Evolutionary conservation across 2,797 vertebrate species (phyloP), one percentile per base, ranked within the genome.

Genomic region (Nannoperca australis): DNA sequence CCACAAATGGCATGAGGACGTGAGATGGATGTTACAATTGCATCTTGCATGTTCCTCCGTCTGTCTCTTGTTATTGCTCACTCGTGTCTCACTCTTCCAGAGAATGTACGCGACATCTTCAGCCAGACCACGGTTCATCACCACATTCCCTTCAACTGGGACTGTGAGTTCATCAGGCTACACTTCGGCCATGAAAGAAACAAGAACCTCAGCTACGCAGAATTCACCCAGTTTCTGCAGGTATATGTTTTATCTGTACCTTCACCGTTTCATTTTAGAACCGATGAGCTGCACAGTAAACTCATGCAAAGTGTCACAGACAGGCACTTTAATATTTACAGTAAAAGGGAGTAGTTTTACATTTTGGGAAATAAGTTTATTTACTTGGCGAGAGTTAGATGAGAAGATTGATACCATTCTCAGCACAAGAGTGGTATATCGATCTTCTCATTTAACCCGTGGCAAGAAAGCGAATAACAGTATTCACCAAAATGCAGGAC

Each of bases 61-160:
- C 63, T 67, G 81, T 74, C 72, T 76, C 64, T 78, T 78, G n/a
- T 67, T 67, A 70, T 84, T 24, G 49, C 54, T 89, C 62, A 76
- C 47, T 76, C 45, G 1, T 44, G 50, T 88, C 62, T 88, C 59
- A 24, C 66, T 86, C 70, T 85, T 88, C 22, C 90, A 99, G 98
- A 97, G 93, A 97, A 99, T 95, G 96, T 99, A 71, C 96, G 97
- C 62, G 98, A 99, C 93, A 98, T 99, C 94, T 98, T 98, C 95
- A 97, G 97, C 90, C 97, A 99, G 95, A 99, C 97, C 63, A 93
- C 95, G 81, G 96, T 97, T 86, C 97, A 99, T 90, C 97, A 97
- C 89, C 98, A 99, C 92, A 99, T 99, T 92, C 97, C 97, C 88
- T 99, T 99, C 93, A 99, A 97, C 93, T 99, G 97, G 97, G 96